Conservation (phyloP, 2,888 invertebrate species). For the Smittia aterrima region DNA sequence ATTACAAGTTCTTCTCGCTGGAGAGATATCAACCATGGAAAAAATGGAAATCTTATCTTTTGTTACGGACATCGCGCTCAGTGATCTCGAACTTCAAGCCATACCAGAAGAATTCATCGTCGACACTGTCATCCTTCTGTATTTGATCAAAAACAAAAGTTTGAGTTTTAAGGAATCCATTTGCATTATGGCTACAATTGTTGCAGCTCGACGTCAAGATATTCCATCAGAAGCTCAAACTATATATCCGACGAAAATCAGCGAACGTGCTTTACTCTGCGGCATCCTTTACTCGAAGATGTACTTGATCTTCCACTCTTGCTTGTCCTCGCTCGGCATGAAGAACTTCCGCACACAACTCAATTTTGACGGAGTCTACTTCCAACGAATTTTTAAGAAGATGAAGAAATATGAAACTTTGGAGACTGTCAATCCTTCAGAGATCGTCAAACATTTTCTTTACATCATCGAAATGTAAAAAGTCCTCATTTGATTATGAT, state of each 20-base stretch:
- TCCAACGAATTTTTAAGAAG: not conserved
- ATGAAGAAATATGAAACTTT: too few species aligned
- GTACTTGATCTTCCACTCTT: not conserved
- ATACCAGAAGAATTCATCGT: not conserved
- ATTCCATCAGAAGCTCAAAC: not conserved
- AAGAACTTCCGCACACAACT: not conserved
- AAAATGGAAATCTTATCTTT: conserved; percentile 5
- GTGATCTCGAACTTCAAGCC: not conserved
- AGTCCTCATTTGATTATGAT: too few species aligned
- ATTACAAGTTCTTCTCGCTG: not conserved
- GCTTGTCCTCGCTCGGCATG: conserved; percentile 11
- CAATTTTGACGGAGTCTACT: not conserved
- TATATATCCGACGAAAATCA: not conserved
- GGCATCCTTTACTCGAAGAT: not conserved
- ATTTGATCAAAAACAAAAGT: not conserved
- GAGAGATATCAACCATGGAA: not conserved
- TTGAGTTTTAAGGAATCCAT: not conserved
- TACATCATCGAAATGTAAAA: too few species aligned
- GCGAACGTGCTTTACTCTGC: not conserved
- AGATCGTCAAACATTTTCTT: too few species aligned
- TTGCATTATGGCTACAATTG: not conserved
- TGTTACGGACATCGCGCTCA: not conserved
- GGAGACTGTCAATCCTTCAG: too few species aligned
- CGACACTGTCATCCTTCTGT: conserved; percentile 3
- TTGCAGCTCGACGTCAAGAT: not conserved